Conservation (phyloP, 2,113 vertebrate genomes). For the Heterochromis multidens region DNA sequence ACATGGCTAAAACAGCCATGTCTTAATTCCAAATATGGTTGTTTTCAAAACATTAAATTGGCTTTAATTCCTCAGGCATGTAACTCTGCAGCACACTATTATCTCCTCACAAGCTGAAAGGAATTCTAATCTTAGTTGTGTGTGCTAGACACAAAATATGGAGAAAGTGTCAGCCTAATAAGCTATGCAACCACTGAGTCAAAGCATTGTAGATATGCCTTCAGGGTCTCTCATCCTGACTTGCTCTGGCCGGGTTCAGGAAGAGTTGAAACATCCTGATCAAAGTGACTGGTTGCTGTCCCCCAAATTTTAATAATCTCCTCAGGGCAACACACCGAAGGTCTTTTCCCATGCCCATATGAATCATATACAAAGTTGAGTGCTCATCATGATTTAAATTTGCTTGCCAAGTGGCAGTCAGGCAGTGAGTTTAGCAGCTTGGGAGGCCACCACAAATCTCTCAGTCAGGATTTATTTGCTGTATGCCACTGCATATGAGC, state of each 20-base stretch:
- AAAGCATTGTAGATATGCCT: slow-evolving; percentile 17
- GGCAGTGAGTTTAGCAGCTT: slow-evolving; percentile 29
- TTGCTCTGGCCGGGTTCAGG: not conserved
- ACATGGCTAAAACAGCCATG: not conserved
- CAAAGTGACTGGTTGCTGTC: not conserved
- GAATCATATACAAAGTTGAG: not conserved
- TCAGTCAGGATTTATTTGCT: slow-evolving; percentile 63
- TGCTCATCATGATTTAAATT: slow-evolving; percentile 9
- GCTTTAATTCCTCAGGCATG: not conserved
- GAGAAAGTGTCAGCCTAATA: slow-evolving; percentile 20
- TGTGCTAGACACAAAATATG: not conserved
- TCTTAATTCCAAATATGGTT: not conserved
- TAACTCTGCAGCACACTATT: not conserved
- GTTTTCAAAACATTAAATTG: not conserved
- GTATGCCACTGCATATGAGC: slow-evolving; percentile 46
- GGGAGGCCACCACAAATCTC: slow-evolving; percentile 65
- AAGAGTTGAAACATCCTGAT: not conserved
- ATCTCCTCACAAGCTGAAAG: not conserved
- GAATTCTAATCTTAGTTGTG: slow-evolving; percentile 20
- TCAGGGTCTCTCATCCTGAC: not conserved
- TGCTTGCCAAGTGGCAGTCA: not conserved
- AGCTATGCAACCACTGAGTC: not conserved
- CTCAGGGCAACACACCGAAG: not conserved
- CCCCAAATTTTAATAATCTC: not conserved
- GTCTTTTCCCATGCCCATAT: not conserved